Evolutionary conservation across 2,113 vertebrate species (phyloP).

Genomic region (Tyto alba): DNA sequence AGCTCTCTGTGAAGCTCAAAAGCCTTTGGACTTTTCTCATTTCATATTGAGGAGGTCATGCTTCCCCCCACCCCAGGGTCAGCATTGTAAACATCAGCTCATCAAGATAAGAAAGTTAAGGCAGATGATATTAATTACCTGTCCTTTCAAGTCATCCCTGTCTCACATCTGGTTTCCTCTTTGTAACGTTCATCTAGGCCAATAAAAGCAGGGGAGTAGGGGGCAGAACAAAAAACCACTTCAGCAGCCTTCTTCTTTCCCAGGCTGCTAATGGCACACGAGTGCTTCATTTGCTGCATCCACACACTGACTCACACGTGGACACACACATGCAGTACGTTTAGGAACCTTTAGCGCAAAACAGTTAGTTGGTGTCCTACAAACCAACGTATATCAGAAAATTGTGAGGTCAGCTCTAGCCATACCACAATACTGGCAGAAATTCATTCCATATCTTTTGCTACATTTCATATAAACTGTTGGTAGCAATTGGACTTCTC

Average conservation of each 20-base stretch:
- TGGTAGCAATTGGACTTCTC: neutral
- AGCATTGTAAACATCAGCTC: constrained; percentile 56
- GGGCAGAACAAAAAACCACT: constrained; percentile 1
- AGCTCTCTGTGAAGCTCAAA: neutral
- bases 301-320: neutral
- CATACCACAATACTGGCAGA: neutral
- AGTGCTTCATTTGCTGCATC: neutral
- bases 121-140: constrained; percentile 82
- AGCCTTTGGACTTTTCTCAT: constrained; percentile 44
- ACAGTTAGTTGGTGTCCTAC: neutral
- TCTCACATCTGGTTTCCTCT: constrained; percentile 78
- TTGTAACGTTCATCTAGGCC: constrained; percentile 67
- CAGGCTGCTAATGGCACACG: neutral
- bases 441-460: neutral
- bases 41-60: constrained; percentile 56
- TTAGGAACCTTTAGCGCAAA: neutral
- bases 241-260: constrained; percentile 12
- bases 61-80: constrained; percentile 62
- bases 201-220: constrained; percentile 70
- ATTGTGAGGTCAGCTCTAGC: fast-evolving
- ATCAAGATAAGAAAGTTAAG: constrained; percentile 78
- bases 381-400: neutral
- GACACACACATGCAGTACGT: neutral
- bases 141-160: constrained; percentile 73
- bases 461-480: neutral